These are phyloP conservation scores for Acrocephalus scirpaceus DNA, from an alignment of 2,797 vertebrate species.

Conservation along the genomic window DNA sequence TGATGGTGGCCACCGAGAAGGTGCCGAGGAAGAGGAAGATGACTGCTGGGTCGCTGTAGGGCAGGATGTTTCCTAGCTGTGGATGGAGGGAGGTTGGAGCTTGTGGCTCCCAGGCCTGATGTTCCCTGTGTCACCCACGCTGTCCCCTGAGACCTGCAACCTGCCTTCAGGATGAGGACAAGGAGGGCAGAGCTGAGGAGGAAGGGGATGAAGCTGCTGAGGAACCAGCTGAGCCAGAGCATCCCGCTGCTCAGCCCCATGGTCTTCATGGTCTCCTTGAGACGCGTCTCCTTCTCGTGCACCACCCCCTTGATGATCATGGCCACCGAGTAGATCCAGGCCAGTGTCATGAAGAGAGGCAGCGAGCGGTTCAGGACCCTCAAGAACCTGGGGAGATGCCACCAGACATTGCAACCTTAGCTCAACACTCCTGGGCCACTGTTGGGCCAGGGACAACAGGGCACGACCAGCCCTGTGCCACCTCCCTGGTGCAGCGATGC, in stretches of 20 bases:
- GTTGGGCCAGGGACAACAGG: rapidly evolving
- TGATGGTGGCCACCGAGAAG: conserved; percentile 89
- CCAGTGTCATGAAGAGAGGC: conserved; percentile 91
- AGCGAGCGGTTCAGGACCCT: conserved; percentile 86
- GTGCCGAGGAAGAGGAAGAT: conserved; percentile 87
- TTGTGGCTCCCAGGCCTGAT: background rate
- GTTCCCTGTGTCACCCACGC: rapidly evolving
- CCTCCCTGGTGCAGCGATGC: rapidly evolving
- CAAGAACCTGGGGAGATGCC: conserved; percentile 80
- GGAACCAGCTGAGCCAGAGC: conserved; percentile 92
- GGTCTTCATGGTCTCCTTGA: conserved; percentile 91
- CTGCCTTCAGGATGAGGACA: conserved; percentile 86
- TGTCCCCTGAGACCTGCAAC: background rate
- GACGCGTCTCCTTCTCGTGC: conserved; percentile 89
- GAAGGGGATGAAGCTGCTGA: conserved; percentile 88
- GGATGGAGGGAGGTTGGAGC: background rate
- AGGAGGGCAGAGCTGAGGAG: conserved; percentile 85
- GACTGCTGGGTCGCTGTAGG: conserved; percentile 84
- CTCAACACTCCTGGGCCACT: rapidly evolving
- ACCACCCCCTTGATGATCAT: conserved; percentile 93
- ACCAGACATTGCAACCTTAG: background rate
- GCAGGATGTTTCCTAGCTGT: conserved; percentile 88
- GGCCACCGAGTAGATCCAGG: conserved; percentile 94
- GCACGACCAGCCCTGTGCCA: rapidly evolving
- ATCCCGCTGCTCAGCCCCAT: conserved; percentile 87